Evolutionary conservation across 2,113 vertebrate species (phyloP).

Genomic region (Megaceryle torquata): DNA sequence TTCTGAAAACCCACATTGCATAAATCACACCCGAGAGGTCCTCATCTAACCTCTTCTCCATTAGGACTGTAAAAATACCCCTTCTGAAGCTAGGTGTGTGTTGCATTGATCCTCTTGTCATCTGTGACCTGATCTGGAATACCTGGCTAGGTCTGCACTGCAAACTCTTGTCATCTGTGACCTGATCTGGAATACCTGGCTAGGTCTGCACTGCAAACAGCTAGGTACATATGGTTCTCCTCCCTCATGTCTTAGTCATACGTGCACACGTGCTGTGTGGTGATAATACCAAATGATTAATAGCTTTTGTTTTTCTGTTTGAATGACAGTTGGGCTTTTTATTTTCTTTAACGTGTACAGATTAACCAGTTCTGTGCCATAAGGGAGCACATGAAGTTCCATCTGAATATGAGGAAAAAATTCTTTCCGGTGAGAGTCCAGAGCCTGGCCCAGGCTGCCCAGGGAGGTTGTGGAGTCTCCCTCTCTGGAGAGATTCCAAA

Average conservation of each 20-base stretch:
- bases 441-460: too few species aligned
- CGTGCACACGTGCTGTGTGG: neutral
- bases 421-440: too few species aligned
- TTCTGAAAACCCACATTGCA: neutral
- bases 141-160: neutral
- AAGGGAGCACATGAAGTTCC: neutral
- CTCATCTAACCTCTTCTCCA: neutral
- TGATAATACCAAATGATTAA: slow-evolving; percentile 41
- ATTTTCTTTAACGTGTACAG: neutral
- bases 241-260: slow-evolving; percentile 54
- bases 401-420: too few species aligned
- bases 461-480: too few species aligned
- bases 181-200: neutral
- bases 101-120: neutral
- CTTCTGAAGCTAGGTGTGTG: neutral
- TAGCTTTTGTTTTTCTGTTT: slow-evolving; percentile 22
- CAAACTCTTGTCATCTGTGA: neutral
- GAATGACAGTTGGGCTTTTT: neutral
- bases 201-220: slow-evolving; percentile 1
- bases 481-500: too few species aligned
- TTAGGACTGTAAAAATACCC: neutral
- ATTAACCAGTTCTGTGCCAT: neutral
- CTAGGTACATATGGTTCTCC: slow-evolving; percentile 34
- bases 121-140: neutral
- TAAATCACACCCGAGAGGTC: neutral